Evolutionary conservation across 2,113 vertebrate species (phyloP), one percentile per base, ranked within the genome.

Genomic region (Myxocyprinus asiaticus): DNA sequence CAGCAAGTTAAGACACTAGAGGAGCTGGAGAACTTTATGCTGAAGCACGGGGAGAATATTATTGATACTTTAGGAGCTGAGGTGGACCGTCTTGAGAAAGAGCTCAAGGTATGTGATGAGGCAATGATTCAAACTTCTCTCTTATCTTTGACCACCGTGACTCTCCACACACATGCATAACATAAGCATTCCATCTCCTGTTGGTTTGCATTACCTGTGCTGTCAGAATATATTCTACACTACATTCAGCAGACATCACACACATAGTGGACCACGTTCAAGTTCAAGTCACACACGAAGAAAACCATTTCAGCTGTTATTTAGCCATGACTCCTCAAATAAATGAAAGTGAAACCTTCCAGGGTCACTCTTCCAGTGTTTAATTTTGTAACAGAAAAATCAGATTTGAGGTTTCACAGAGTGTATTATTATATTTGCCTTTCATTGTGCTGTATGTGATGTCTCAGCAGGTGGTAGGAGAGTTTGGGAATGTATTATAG

Each of bases 41-140:
- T 99, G 85, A 98, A 98, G 88, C 98, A 99, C 11, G 98, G 98
- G 56, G 98, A 99, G 90, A 98, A 99, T 90, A 97, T 99, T 63
- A 94, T 99, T 33, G 98, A 99, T 88, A 98, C 94, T 0, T 88
- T 99, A 79, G 98, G 98, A 83, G 96, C 95, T 7, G 98, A 99
- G 90, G 97, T 99, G 83, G 98, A 99, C 88, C 94, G 98, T 67
- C 93, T 99, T 80, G 98, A 99, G 90, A 97, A 96, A 84, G 97
- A 97, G 86, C 91, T 99, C 33, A 99, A 99, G 94, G 98, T 99
- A 89, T 1, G 22, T 33, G 22, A 1, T 33, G 22, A 33, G 22
- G 22, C 22, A 33, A 33, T 33, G 22, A 33, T 33, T 33, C 22
- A 33, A 33, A 33, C 22, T 33, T 33, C 22, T 33, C 22, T 51